Conservation (phyloP, 37 sponge, comb jelly and placozoan genomes). For the Chondrosia reniformis region DNA sequence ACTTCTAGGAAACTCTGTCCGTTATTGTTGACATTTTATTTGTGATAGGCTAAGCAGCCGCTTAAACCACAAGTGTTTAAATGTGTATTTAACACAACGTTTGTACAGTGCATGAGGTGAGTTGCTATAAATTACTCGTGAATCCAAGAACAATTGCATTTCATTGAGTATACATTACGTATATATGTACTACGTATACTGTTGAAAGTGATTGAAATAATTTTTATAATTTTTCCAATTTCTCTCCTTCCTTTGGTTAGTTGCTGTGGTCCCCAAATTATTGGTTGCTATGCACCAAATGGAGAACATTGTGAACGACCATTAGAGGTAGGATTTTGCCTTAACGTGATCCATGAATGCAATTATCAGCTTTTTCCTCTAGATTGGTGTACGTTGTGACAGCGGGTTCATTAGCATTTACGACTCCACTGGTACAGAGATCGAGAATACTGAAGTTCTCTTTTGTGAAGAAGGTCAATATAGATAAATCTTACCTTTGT, state of each 20-base stretch:
- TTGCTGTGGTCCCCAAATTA: slow-evolving; percentile 75
- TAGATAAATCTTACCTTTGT: background rate
- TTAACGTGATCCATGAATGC: background rate
- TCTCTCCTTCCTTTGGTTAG: slow-evolving; percentile 20
- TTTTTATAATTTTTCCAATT: too few relatives aligned
- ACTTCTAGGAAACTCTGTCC: too few relatives aligned
- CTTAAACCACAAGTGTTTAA: too few relatives aligned
- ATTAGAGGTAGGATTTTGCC: slow-evolving; percentile 49
- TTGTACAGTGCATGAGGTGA: too few relatives aligned
- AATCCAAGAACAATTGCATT: too few relatives aligned
- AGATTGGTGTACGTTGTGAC: slow-evolving; percentile 76
- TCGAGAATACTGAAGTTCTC: slow-evolving; percentile 71
- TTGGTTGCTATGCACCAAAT: slow-evolving; percentile 86
- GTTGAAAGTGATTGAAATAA: too few relatives aligned
- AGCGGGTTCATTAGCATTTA: slow-evolving; percentile 67
- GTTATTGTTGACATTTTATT: too few relatives aligned
- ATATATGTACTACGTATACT: too few relatives aligned
- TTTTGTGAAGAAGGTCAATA: slow-evolving; percentile 72
- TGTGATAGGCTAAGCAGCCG: too few relatives aligned
- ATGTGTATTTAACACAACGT: too few relatives aligned
- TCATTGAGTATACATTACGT: too few relatives aligned
- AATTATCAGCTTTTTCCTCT: background rate
- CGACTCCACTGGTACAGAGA: slow-evolving; percentile 56
- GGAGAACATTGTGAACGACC: slow-evolving; percentile 91
- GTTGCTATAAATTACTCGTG: too few relatives aligned